Conservation (phyloP, 1,140 invertebrate genomes). For the Acromyrmex heyeri region DNA sequence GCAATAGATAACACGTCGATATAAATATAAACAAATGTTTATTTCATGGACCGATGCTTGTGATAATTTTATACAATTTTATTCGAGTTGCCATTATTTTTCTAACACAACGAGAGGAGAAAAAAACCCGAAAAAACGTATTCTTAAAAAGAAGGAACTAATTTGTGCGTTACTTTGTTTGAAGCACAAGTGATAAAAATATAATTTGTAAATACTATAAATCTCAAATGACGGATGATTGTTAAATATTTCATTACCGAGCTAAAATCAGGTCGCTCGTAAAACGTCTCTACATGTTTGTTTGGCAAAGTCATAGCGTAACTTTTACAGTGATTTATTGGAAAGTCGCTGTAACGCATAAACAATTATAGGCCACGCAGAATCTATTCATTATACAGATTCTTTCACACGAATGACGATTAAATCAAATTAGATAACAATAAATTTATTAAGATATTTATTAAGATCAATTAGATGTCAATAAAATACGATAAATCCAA, state of each 20-base stretch:
- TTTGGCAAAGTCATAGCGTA: not conserved
- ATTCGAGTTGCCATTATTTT: not conserved
- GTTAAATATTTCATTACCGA: conserved; percentile 43
- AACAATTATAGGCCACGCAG: not conserved
- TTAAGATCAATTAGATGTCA: not conserved
- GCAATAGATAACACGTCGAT: conserved; percentile 22
- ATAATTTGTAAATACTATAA: conserved; percentile 27
- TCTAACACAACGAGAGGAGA: not conserved
- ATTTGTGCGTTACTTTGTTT: conserved; percentile 13
- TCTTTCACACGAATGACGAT: not conserved
- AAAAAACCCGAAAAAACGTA: too few species aligned
- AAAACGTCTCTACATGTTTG: conserved; percentile 10
- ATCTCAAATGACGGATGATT: not conserved
- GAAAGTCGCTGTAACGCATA: not conserved
- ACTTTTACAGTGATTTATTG: conserved; percentile 37
- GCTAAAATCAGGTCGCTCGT: conserved; percentile 12
- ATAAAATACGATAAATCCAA: not conserved
- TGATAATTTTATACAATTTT: conserved; percentile 41
- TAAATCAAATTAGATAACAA: not conserved
- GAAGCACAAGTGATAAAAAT: conserved; percentile 21
- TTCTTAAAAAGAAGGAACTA: not conserved
- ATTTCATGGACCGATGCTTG: not conserved
- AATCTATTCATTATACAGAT: not conserved
- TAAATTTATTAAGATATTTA: too few species aligned
- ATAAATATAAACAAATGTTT: conserved; percentile 21